Evolutionary conservation across 1,140 invertebrate species (phyloP).

Genomic region (Drosophila oshimai): DNA sequence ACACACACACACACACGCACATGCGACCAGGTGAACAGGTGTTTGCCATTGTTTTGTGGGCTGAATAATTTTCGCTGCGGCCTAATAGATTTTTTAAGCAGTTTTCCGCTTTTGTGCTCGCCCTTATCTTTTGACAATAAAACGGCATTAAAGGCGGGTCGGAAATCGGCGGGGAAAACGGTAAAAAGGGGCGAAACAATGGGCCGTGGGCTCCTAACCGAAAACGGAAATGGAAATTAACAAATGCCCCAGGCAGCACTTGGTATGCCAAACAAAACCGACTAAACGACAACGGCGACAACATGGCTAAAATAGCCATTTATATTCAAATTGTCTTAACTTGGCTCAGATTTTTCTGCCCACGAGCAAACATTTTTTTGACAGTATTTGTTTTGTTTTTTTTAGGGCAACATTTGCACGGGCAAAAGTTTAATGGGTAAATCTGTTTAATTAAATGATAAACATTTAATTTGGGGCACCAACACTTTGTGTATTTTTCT

Average conservation of each 20-base stretch:
- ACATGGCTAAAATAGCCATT: constrained; percentile 51
- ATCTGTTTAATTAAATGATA: constrained; percentile 42
- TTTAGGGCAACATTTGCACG: neutral
- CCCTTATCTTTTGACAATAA: constrained; percentile 70
- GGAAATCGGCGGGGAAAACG: constrained; percentile 18
- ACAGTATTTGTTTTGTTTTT: constrained; percentile 11
- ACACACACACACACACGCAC: neutral
- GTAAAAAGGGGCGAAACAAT: constrained; percentile 46
- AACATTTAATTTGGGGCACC: constrained; percentile 26
- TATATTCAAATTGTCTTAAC: constrained; percentile 68
- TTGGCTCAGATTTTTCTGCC: constrained; percentile 39
- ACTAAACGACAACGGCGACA: constrained; percentile 5
- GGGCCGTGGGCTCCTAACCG: neutral
- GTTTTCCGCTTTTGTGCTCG: constrained; percentile 53
- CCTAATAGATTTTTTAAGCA: constrained; percentile 37
- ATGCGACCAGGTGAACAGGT: constrained; percentile 57
- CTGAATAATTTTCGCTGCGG: constrained; percentile 25
- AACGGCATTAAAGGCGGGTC: constrained; percentile 60
- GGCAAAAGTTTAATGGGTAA: constrained; percentile 30
- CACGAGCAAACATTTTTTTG: neutral
- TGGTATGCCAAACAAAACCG: constrained; percentile 43
- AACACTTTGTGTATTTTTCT: neutral
- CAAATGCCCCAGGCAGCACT: constrained; percentile 64
- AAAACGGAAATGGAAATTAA: constrained; percentile 64
- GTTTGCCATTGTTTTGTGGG: constrained; percentile 45